A percentile compares a stretch with the other conserved stretches of the same genome.
Evolutionary conservation across 2,888 invertebrate genomes (phyloP).

Genomic region (Nycteola revayana): DNA sequence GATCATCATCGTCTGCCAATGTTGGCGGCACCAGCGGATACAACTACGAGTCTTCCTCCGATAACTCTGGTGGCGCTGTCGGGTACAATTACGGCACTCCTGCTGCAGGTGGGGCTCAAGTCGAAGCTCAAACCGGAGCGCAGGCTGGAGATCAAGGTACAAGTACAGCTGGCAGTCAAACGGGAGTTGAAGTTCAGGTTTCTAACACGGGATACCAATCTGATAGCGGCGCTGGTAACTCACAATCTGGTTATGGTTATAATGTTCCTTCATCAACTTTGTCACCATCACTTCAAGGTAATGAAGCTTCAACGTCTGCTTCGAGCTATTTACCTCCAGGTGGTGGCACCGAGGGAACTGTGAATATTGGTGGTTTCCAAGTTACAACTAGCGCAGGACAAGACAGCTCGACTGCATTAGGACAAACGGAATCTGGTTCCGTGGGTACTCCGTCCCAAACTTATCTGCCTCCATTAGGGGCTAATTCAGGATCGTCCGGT

Average conservation of each 20-base stretch:
- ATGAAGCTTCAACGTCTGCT: slow-evolving; percentile 52
- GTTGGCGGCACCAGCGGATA: background rate
- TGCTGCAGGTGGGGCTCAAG: background rate
- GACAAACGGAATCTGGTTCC: slow-evolving; percentile 12
- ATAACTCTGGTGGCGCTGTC: too few species aligned
- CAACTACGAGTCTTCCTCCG: too few species aligned
- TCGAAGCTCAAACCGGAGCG: too few species aligned
- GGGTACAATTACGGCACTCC: slow-evolving; percentile 41
- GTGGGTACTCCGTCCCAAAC: slow-evolving; percentile 29
- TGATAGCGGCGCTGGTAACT: slow-evolving; percentile 8
- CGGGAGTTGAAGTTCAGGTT: slow-evolving; percentile 14
- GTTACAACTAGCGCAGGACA: slow-evolving; percentile 16
- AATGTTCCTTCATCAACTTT: slow-evolving; percentile 26
- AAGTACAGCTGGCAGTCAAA: slow-evolving; percentile 10
- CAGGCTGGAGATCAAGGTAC: background rate
- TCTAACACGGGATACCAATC: slow-evolving; percentile 17
- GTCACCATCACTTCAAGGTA: slow-evolving; percentile 19
- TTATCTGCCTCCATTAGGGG: slow-evolving; percentile 42
- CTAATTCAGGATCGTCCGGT: slow-evolving; percentile 12
- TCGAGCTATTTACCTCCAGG: slow-evolving; percentile 63
- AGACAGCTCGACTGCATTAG: background rate
- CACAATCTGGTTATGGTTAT: slow-evolving; percentile 36
- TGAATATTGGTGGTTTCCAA: slow-evolving; percentile 22
- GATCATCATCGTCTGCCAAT: slow-evolving; percentile 8
- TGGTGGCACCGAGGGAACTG: slow-evolving; percentile 13